Percentiles rank a stretch among this genome's conserved stretches.
Conservation (phyloP, 2,797 vertebrate genomes). For the Myoxocephalus aenaeus region DNA sequence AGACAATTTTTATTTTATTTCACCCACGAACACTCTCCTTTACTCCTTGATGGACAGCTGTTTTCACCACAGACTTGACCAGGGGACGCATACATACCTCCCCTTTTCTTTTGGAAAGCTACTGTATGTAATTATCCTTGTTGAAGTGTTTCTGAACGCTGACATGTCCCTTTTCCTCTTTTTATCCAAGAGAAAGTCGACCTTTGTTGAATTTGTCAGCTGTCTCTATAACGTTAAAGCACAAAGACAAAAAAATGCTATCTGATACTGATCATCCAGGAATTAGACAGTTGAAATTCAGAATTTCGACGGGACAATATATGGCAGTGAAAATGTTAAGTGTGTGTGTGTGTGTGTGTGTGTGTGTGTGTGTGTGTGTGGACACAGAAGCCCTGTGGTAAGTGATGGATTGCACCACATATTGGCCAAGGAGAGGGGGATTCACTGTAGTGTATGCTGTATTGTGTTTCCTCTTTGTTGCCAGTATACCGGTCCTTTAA, state of each 20-base stretch:
- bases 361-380: slow-evolving; percentile 32
- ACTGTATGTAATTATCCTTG: slow-evolving; percentile 23
- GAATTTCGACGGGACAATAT: slow-evolving; percentile 9
- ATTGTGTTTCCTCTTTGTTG: slow-evolving; percentile 16
- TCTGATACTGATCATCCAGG: slow-evolving; percentile 8
- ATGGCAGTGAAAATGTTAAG: slow-evolving; percentile 42
- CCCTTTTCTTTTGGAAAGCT: slow-evolving; percentile 17
- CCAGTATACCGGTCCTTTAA: slow-evolving; percentile 11
- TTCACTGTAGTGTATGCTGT: slow-evolving; percentile 38
- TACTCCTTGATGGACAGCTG: not conserved
- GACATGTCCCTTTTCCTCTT: slow-evolving; percentile 15
- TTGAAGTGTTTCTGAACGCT: slow-evolving; percentile 29
- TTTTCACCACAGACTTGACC: slow-evolving; percentile 5
- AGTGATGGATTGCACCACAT: slow-evolving; percentile 67
- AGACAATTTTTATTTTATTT: slow-evolving; percentile 18
- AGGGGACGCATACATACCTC: not conserved
- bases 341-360: slow-evolving; percentile 44
- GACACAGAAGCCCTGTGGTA: slow-evolving; percentile 57
- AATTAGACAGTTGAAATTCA: slow-evolving; percentile 18
- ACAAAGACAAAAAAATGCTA: slow-evolving; percentile 19
- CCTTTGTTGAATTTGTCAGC: slow-evolving; percentile 11
- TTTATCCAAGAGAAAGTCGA: slow-evolving; percentile 2
- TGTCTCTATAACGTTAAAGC: not conserved
- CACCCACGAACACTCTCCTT: slow-evolving; percentile 8
- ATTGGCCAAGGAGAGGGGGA: slow-evolving; percentile 39